phyloP scores from a whole-genome alignment of 2,797 vertebrate genomes.

The Chelonia mydas region DNA sequence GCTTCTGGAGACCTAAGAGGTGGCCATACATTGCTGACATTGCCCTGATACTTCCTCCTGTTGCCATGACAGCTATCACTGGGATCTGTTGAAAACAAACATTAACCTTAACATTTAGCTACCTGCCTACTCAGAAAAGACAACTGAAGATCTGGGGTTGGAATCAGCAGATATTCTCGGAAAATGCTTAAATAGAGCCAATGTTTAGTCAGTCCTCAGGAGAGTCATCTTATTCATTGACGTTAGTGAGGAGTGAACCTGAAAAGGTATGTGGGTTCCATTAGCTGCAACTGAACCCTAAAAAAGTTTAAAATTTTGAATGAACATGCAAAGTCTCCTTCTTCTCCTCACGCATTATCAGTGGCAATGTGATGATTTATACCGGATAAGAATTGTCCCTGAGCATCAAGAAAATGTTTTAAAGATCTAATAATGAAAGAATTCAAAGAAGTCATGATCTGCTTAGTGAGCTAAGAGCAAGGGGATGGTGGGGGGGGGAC shows the following conservation, averaged over 20 bases:
- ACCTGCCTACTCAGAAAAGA: background rate
- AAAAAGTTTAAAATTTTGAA: background rate
- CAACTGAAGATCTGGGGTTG: background rate
- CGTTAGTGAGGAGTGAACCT: background rate
- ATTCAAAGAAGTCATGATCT: background rate
- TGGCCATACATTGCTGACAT: conserved; percentile 87
- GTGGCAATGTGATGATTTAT: background rate
- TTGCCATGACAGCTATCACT: conserved; percentile 86
- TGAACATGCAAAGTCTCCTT: background rate
- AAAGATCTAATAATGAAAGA: background rate
- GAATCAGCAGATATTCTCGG: background rate
- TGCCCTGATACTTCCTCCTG: conserved; percentile 88
- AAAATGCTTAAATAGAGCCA: background rate
- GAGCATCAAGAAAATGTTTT: background rate
- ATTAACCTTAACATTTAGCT: conserved; percentile 38
- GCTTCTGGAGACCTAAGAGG: conserved; percentile 84
- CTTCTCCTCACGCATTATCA: background rate
- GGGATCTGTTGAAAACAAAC: conserved; percentile 82
- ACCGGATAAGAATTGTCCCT: background rate
- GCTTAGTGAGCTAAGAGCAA: background rate
- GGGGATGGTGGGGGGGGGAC: background rate
- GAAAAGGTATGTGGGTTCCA: background rate
- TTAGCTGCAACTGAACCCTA: background rate
- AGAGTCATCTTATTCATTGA: background rate
- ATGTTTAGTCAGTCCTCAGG: background rate